These are phyloP conservation scores for Cairina moschata DNA, from an alignment of 2,113 vertebrate genomes.

Conservation along the genomic window DNA sequence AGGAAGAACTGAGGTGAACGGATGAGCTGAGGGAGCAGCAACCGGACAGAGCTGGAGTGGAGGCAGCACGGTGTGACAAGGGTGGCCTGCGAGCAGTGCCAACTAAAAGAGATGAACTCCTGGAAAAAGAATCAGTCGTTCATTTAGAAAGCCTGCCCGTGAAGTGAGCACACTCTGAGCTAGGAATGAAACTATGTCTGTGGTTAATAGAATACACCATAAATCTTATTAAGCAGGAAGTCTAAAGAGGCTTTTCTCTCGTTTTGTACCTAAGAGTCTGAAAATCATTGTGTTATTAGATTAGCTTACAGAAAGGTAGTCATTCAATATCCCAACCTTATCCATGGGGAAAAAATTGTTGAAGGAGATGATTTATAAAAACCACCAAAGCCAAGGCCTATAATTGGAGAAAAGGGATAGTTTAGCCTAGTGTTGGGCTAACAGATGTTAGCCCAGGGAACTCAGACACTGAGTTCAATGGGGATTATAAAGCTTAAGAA, in stretches of 20 bases:
- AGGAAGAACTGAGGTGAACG: not conserved
- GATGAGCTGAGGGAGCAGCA: not conserved
- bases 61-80: not conserved
- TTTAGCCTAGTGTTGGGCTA: conserved; percentile 17
- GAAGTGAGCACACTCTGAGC: not conserved
- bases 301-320: conserved; percentile 45
- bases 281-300: conserved; percentile 59
- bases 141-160: not conserved
- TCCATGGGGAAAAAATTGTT: conserved; percentile 11
- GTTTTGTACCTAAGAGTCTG: conserved; percentile 50
- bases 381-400: not conserved
- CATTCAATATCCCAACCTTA: conserved; percentile 47
- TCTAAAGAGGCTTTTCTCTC: conserved; percentile 63
- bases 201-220: conserved; percentile 46
- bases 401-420: conserved; percentile 32
- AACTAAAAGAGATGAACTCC: conserved; percentile 19
- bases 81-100: not conserved
- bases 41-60: accelerated
- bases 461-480: not conserved
- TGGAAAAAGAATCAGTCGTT: not conserved
- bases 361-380: conserved; percentile 42
- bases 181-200: conserved; percentile 29
- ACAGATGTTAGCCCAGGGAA: conserved; percentile 47
- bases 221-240: conserved; percentile 67
- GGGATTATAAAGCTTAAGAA: conserved; percentile 43